phyloP scores from a whole-genome alignment of 1,140 invertebrate genomes.

The Solen grandis region DNA sequence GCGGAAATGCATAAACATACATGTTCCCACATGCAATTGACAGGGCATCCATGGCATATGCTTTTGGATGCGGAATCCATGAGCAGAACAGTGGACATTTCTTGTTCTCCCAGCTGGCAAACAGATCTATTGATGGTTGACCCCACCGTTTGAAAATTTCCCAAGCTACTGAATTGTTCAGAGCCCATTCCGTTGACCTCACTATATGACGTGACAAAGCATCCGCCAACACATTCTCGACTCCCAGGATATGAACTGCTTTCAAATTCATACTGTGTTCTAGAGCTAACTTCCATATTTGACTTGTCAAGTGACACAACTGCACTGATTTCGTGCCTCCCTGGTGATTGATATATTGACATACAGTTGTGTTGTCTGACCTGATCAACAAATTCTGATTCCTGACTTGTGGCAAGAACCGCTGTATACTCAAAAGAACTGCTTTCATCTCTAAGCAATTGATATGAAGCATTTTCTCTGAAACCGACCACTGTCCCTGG shows the following conservation, averaged over 20 bases:
- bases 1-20: slow-evolving; percentile 32
- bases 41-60: slow-evolving; percentile 24
- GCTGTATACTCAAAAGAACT: slow-evolving; percentile 13
- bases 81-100: not conserved
- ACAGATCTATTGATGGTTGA: not conserved
- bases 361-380: too few species aligned
- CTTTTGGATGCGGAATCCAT: not conserved
- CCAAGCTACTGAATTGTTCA: slow-evolving; percentile 17
- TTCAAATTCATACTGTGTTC: slow-evolving; percentile 16
- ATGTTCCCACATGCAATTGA: slow-evolving; percentile 31
- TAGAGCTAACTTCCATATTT: slow-evolving; percentile 9
- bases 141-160: slow-evolving; percentile 1
- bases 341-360: slow-evolving; percentile 20
- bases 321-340: slow-evolving; percentile 12
- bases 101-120: not conserved
- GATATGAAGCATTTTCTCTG: slow-evolving; percentile 7
- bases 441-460: slow-evolving; percentile 28
- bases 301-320: slow-evolving; percentile 8
- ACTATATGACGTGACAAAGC: not conserved
- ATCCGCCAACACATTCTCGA: not conserved
- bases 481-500: slow-evolving; percentile 8
- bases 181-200: slow-evolving; percentile 13
- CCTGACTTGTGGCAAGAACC: slow-evolving; percentile 1
- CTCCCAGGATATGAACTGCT: slow-evolving; percentile 5
- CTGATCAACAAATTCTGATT: slow-evolving; percentile 12